phyloP scores from a whole-genome alignment of 92 coral and sea anemone species.

The Porites rus region DNA sequence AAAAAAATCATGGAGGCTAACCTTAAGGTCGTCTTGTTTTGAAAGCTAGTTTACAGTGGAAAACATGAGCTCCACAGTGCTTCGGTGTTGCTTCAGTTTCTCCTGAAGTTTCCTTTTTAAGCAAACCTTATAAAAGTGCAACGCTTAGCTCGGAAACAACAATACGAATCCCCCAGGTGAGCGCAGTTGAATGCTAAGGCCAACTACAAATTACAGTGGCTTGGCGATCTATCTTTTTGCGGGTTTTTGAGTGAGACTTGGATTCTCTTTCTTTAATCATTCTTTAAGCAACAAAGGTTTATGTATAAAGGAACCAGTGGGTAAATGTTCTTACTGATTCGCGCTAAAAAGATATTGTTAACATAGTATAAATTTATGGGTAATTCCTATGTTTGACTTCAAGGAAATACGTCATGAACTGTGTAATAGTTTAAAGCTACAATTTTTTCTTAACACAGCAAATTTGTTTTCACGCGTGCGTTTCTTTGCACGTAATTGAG shows the following conservation, averaged over 20 bases:
- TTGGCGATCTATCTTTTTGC: not conserved
- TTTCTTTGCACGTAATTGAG: not conserved
- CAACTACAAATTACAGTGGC: not conserved
- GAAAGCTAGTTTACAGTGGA: not conserved
- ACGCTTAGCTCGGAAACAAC: not conserved
- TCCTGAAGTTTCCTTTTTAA: not conserved
- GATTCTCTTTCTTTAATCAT: not conserved
- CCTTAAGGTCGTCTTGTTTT: not conserved
- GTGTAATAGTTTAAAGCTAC: not conserved
- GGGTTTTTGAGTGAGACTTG: not conserved
- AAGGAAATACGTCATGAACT: not conserved
- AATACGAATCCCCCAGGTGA: not conserved
- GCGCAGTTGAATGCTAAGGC: not conserved
- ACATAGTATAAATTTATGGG: not conserved
- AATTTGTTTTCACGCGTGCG: not conserved
- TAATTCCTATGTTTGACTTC: conserved; percentile 22
- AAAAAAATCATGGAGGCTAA: not conserved
- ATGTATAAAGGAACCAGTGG: not conserved
- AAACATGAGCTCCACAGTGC: not conserved
- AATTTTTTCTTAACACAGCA: not conserved
- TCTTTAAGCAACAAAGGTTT: not conserved
- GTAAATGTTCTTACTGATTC: not conserved
- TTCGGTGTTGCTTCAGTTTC: not conserved
- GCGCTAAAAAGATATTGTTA: not conserved
- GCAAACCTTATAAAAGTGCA: not conserved